A percentile compares a stretch with the other conserved stretches of the same genome.
Evolutionary conservation across 2,888 invertebrate genomes (phyloP).

Genomic region (Zelleria hepariella): DNA sequence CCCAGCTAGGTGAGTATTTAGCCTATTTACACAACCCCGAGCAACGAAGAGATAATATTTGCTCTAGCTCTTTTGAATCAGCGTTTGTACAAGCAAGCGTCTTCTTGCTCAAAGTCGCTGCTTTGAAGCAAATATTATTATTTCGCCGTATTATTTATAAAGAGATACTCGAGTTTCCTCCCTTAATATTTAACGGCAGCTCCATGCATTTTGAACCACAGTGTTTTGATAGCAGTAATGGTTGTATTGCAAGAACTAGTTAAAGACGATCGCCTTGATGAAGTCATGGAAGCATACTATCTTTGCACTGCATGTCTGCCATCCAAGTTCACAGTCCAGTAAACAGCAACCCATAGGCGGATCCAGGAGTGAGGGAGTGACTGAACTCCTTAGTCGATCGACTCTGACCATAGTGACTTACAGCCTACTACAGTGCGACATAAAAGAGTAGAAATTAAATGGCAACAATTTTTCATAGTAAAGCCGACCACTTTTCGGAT

Average conservation of each 20-base stretch:
- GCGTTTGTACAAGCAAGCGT: background rate
- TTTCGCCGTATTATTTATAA: background rate
- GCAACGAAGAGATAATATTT: slow-evolving; percentile 34
- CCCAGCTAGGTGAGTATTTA: slow-evolving; percentile 84
- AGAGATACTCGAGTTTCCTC: background rate
- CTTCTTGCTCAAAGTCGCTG: background rate
- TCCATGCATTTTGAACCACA: too few relatives aligned
- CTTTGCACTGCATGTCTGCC: slow-evolving; percentile 37
- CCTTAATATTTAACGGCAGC: background rate
- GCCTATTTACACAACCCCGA: background rate
- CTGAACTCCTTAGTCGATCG: too few relatives aligned
- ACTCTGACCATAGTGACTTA: too few relatives aligned
- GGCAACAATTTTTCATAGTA: too few relatives aligned
- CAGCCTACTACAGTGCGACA: too few relatives aligned
- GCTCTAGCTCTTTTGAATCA: slow-evolving; percentile 13
- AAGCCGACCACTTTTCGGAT: too few relatives aligned
- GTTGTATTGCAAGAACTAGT: background rate
- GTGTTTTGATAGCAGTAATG: background rate
- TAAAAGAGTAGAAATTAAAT: too few relatives aligned
- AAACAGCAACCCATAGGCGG: too few relatives aligned
- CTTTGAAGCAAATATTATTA: slow-evolving; percentile 3
- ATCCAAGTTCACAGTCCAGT: background rate
- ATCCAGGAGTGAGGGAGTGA: too few relatives aligned
- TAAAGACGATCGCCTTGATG: background rate
- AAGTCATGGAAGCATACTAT: slow-evolving; percentile 18